Evolutionary conservation across 2,888 invertebrate species (phyloP).

Genomic region (Balanococcus diminutus): DNA sequence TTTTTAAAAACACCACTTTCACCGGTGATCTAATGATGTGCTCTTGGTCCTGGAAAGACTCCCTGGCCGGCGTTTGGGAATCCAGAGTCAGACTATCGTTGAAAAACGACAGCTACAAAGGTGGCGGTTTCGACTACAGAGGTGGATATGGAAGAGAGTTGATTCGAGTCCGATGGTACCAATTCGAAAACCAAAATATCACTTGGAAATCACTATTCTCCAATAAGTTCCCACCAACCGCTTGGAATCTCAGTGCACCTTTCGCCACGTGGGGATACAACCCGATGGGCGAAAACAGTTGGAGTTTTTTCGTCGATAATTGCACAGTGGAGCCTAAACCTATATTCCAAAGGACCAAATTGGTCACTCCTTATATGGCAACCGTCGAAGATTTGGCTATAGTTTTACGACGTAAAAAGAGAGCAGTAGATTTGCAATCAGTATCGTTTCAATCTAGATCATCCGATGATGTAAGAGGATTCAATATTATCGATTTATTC

Average conservation of each 20-base stretch:
- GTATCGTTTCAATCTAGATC: neutral
- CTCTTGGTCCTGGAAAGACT: slow-evolving; percentile 56
- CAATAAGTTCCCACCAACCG: neutral
- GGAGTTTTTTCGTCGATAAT: slow-evolving; percentile 30
- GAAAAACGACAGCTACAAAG: slow-evolving; percentile 41
- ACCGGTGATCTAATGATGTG: slow-evolving; percentile 52
- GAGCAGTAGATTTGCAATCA: neutral
- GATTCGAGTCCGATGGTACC: slow-evolving; percentile 54
- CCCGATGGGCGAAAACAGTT: neutral
- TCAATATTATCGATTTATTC: slow-evolving; percentile 42
- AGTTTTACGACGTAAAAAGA: neutral
- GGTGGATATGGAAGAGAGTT: slow-evolving; percentile 52
- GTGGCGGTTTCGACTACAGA: slow-evolving; percentile 26
- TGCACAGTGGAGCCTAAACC: slow-evolving; percentile 23
- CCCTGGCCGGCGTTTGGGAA: slow-evolving; percentile 55
- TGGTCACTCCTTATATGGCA: neutral
- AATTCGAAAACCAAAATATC: neutral
- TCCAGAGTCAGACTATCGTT: slow-evolving; percentile 54
- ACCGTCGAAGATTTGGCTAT: neutral
- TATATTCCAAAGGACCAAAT: neutral
- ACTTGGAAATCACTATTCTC: slow-evolving; percentile 36
- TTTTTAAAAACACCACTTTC: slow-evolving; percentile 56
- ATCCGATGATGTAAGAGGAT: neutral
- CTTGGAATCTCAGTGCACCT: slow-evolving; percentile 16
- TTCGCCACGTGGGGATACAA: neutral